Evolutionary conservation across 1,140 invertebrate species (phyloP).

Genomic region (Drosophila quadrilineata): DNA sequence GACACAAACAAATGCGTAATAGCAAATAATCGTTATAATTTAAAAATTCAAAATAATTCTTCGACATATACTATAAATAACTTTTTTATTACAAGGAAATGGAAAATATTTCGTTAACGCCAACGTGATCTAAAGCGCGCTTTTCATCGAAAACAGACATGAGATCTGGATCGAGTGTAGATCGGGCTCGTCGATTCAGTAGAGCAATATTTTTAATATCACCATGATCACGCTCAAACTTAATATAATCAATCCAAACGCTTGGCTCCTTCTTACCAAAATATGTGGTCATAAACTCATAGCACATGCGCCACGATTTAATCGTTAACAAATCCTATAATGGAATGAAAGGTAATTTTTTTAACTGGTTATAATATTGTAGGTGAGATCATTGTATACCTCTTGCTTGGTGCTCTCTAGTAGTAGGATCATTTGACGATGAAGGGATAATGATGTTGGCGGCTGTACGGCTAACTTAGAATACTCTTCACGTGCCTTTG

Average conservation of each 20-base stretch:
- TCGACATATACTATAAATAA: constrained; percentile 16
- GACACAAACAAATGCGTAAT: no score
- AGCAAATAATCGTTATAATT: no score
- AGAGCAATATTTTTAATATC: constrained; percentile 58
- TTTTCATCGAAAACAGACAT: constrained; percentile 55
- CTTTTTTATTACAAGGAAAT: no score
- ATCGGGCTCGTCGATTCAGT: constrained; percentile 53
- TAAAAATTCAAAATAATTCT: no score
- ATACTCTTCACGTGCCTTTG: constrained; percentile 61
- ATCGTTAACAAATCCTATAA: constrained; percentile 39
- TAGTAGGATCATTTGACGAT: constrained; percentile 63
- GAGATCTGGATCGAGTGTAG: constrained; percentile 49
- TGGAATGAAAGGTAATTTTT: not conserved
- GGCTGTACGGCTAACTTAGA: constrained; percentile 55
- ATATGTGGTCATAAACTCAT: constrained; percentile 60
- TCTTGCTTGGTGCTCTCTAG: constrained; percentile 44
- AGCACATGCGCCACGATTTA: constrained; percentile 62
- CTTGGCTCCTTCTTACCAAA: constrained; percentile 65
- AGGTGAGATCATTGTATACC: not conserved
- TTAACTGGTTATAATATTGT: not conserved
- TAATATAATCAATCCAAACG: constrained; percentile 70
- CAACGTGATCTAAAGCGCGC: constrained; percentile 52
- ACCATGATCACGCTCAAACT: constrained; percentile 72
- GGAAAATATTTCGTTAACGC: constrained; percentile 35
- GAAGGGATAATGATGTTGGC: constrained; percentile 62